Evolutionary conservation across 1,140 invertebrate genomes (phyloP).

Genomic region (Papilio machaon): DNA sequence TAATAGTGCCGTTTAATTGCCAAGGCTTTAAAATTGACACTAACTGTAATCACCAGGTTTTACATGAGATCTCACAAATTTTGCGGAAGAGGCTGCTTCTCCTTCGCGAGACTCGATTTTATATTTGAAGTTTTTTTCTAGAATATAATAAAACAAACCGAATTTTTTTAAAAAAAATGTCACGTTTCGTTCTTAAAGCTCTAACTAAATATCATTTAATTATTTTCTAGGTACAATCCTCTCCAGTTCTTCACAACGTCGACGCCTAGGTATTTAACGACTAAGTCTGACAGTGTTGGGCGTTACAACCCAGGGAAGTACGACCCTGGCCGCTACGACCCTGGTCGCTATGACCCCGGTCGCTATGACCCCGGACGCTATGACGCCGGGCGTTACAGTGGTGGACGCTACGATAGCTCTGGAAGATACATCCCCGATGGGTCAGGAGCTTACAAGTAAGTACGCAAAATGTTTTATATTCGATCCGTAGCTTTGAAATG

Average conservation of each 20-base stretch:
- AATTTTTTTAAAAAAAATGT: background rate
- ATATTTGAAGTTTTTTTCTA: background rate
- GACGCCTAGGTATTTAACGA: slow-evolving; percentile 7
- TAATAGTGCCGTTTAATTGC: background rate
- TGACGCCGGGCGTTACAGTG: slow-evolving; percentile 36
- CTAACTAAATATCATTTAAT: background rate
- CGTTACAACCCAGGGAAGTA: slow-evolving; percentile 46
- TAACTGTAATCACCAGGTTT: background rate
- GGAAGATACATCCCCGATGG: slow-evolving; percentile 69
- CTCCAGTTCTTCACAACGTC: slow-evolving; percentile 40
- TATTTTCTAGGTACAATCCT: slow-evolving; percentile 46
- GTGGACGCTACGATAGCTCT: slow-evolving; percentile 65
- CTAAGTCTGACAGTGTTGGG: slow-evolving; percentile 34
- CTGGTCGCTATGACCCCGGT: slow-evolving; percentile 58
- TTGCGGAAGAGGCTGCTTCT: background rate
- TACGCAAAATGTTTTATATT: slow-evolving; percentile 24
- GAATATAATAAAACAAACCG: background rate
- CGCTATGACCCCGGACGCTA: slow-evolving; percentile 52
- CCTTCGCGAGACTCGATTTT: no score
- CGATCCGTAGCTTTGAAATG: background rate
- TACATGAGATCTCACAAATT: background rate
- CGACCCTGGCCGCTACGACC: slow-evolving; percentile 54
- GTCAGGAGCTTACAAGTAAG: slow-evolving; percentile 69
- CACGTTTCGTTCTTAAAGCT: slow-evolving; percentile 25
- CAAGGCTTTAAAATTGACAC: background rate